Evolutionary conservation across 2,888 invertebrate genomes (phyloP).

Genomic region (Drosophila lacicola): DNA sequence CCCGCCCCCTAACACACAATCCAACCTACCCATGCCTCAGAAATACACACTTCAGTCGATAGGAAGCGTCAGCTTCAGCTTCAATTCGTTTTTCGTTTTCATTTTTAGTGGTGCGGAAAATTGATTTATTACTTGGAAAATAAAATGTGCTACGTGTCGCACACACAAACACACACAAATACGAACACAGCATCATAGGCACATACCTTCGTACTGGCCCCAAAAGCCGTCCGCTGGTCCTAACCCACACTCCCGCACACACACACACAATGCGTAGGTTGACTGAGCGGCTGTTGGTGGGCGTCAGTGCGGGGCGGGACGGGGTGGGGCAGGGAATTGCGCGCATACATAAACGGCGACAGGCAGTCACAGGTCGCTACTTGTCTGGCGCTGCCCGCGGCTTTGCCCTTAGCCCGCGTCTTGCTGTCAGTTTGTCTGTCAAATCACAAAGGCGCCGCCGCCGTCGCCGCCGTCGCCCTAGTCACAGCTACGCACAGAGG

Average conservation of each 20-base stretch:
- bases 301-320: conserved; percentile 11
- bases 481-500: conserved; percentile 62
- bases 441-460: conserved; percentile 74
- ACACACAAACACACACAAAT: conserved; percentile 48
- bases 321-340: conserved; percentile 44
- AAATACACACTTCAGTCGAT: conserved; percentile 64
- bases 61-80: conserved; percentile 76
- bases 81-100: conserved; percentile 81
- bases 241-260: conserved; percentile 5
- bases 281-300: conserved; percentile 14
- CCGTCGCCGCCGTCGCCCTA: conserved; percentile 15
- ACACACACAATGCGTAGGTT: conserved; percentile 42
- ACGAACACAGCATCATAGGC: conserved; percentile 39
- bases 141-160: conserved; percentile 81
- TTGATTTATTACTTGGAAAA: conserved; percentile 82
- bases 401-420: conserved; percentile 55
- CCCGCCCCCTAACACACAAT: neutral
- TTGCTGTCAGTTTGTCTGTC: conserved; percentile 79
- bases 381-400: conserved; percentile 47
- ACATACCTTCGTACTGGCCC: conserved; percentile 49
- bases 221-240: conserved; percentile 3
- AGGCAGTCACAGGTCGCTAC: conserved; percentile 71
- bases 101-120: conserved; percentile 82
- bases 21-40: conserved; percentile 18
- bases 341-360: conserved; percentile 81